These are phyloP conservation scores for Atrichornis clamosus DNA, from an alignment of 2,113 vertebrate genomes.

Conservation along the genomic window DNA sequence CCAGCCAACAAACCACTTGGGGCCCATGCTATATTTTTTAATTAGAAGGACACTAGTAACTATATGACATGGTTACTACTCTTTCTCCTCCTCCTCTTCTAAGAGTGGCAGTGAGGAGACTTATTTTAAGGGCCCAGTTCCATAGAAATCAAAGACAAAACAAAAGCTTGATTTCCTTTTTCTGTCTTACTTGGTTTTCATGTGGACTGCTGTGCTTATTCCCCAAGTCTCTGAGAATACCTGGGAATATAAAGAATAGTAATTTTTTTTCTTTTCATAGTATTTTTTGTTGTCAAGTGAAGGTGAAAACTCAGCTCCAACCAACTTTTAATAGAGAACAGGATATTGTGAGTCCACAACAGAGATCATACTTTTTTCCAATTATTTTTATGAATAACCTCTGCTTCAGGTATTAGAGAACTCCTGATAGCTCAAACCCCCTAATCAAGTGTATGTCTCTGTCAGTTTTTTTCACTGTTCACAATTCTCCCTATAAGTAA, in stretches of 20 bases:
- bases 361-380: background rate
- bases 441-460: background rate
- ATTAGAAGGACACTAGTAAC: background rate
- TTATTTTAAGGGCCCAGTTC: background rate
- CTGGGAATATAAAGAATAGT: background rate
- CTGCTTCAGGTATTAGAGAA: background rate
- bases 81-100: background rate
- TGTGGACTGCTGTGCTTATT: background rate
- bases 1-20: background rate
- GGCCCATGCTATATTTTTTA: background rate
- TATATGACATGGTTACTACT: background rate
- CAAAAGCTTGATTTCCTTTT: background rate
- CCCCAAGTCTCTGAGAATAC: background rate
- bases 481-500: background rate
- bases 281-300: background rate
- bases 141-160: background rate
- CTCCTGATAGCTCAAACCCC: background rate
- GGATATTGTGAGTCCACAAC: background rate
- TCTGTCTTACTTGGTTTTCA: background rate
- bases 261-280: background rate
- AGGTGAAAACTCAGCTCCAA: background rate
- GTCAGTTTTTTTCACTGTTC: background rate
- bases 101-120: background rate
- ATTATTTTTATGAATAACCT: background rate
- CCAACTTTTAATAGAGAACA: background rate